These are phyloP conservation scores for Triplophysa tibetana DNA, from an alignment of 2,113 vertebrate genomes.

Conservation along the genomic window DNA sequence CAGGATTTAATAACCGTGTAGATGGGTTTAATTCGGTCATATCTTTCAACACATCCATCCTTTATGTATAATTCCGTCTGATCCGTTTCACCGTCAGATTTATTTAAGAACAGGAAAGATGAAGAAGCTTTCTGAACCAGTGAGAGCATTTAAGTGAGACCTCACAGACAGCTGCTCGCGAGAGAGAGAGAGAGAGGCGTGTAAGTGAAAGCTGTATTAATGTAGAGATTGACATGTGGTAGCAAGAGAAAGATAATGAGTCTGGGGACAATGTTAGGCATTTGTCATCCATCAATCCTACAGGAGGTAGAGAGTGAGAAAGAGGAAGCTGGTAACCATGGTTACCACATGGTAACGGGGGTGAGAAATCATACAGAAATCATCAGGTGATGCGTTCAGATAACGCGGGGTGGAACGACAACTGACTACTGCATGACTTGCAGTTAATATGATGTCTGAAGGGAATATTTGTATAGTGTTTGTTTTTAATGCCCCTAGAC, in stretches of 20 bases:
- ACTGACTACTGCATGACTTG: not conserved
- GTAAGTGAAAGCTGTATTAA: not conserved
- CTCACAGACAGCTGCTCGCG: not conserved
- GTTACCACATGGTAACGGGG: not conserved
- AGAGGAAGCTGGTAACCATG: not conserved
- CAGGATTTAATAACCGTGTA: not conserved
- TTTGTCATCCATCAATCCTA: conserved; percentile 8
- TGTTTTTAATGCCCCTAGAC: too few species aligned
- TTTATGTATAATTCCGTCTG: too few species aligned
- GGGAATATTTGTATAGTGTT: too few species aligned
- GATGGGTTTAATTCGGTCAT: not conserved
- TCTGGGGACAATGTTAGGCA: not conserved
- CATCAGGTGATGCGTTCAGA: not conserved
- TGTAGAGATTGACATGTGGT: not conserved
- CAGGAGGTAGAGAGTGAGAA: not conserved
- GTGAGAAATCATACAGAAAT: not conserved
- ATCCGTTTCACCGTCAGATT: not conserved
- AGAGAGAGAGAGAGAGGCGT: not conserved
- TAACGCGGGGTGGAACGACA: not conserved
- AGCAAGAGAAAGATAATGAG: not conserved
- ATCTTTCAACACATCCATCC: not conserved
- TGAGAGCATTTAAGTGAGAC: not conserved
- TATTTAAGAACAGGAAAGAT: not conserved
- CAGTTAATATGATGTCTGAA: not conserved
- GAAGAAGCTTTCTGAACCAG: too few species aligned